Percentiles rank a stretch among this genome's conserved stretches.
These are phyloP conservation scores for Cryptus viduatorius DNA, from an alignment of 2,888 invertebrate species.

Conservation along the genomic window DNA sequence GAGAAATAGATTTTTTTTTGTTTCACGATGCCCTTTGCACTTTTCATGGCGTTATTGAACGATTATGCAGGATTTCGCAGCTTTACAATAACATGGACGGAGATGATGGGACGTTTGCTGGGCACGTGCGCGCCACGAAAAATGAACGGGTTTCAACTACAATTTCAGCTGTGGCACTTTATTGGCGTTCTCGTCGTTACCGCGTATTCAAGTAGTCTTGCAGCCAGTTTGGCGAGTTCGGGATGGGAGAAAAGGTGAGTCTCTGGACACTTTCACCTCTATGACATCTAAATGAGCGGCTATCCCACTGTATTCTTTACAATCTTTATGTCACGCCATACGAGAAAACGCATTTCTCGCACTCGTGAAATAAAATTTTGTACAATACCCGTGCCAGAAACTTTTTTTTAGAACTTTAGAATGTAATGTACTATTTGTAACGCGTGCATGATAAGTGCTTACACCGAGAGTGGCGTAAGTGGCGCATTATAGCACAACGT, in stretches of 20 bases:
- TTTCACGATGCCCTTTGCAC: too few relatives aligned
- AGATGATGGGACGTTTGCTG: constrained; percentile 76
- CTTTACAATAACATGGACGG: constrained; percentile 73
- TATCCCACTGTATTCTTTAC: not conserved
- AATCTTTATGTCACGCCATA: too few relatives aligned
- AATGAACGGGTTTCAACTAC: constrained; percentile 70
- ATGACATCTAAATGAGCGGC: not conserved
- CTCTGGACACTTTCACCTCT: not conserved
- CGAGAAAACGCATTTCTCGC: too few relatives aligned
- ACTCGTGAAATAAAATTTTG: too few relatives aligned
- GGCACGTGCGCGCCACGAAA: constrained; percentile 73
- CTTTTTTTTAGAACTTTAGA: too few relatives aligned
- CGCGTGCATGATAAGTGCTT: too few relatives aligned
- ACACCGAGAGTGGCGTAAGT: too few relatives aligned
- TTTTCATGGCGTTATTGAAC: not conserved
- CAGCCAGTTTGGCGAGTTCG: constrained; percentile 77
- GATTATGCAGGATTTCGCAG: constrained; percentile 75
- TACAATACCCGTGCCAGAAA: too few relatives aligned
- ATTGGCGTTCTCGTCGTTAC: constrained; percentile 79
- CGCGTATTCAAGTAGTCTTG: constrained; percentile 80
- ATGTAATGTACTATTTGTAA: too few relatives aligned
- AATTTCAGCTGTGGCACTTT: constrained; percentile 79
- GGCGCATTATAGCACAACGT: too few relatives aligned
- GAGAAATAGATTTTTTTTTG: too few relatives aligned
- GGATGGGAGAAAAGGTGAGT: constrained; percentile 79